Base-by-base conservation (phyloP, 2,797 vertebrate genomes). In the Chrosomus eos region DNA sequence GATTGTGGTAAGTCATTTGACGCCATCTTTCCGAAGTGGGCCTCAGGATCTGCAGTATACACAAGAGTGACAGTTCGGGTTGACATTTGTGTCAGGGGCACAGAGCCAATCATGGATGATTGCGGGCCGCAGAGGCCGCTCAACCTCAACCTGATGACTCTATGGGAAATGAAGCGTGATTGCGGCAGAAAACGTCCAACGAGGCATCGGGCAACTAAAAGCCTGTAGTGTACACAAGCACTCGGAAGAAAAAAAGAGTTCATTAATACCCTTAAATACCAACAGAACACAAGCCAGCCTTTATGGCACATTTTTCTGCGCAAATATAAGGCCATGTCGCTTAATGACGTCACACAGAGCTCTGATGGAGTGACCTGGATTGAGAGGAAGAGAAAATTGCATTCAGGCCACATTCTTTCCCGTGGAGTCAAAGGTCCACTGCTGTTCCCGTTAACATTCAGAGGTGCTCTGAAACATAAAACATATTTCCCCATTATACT, bases 161-260 rank as follows among this genome's bases (percentile, higher is more conserved):
- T 91, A 90, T 92, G 93, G 95, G 96, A 97, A 97, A 96, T 96
- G 93, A 96, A 92, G 95, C 94, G 93, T 95, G 96, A 97, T 94
- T 95, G 93, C 94, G 91, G 93, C 92, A 90, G 93, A 94, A 93
- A 95, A 93, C 92, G 86, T 91, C 88, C 90, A 92, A 90, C 91
- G 89, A 91, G 53, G 67, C 90, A 88, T 77, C 89, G 91, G 40
- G 75, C 87, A 82, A 90, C 91, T 96, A 95, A 96, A 96, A 95
- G 95, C 94, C 90, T 82, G 91, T 93, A 95, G 95, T 96, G 95
- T 96, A 88, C 79, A 83, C 66, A 77, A 55, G 90, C 90, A 92
- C 92, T 93, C 71, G 87, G 89, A 89, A 73, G 83, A 93, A 92
- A 94, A 94, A 92, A 88, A 92, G 87, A 90, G 90, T 93, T 96